A percentile compares a stretch with the other conserved stretches of the same genome.
Evolutionary conservation across 2,113 vertebrate genomes (phyloP).

Genomic region (Gallinago media): DNA sequence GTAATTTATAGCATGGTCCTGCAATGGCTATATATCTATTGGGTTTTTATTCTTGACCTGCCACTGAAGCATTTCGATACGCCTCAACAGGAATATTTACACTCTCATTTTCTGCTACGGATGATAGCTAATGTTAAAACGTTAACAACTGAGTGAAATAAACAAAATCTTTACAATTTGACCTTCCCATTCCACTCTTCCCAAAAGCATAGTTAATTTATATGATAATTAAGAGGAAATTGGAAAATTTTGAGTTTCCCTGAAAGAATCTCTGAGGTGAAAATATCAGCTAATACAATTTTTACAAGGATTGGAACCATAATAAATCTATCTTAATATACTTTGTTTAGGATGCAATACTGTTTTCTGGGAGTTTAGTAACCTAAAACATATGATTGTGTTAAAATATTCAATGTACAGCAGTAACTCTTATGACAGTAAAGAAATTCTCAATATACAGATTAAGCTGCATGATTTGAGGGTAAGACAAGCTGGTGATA

Average conservation of each 20-base stretch:
- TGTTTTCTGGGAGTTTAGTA: neutral
- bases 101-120: neutral
- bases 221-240: constrained; percentile 36
- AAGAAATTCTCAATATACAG: neutral
- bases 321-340: neutral
- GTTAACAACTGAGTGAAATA: neutral
- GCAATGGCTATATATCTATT: neutral
- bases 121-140: neutral
- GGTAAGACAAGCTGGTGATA: neutral
- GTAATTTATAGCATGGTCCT: neutral
- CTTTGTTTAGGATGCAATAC: neutral
- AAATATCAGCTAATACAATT: neutral
- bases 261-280: neutral
- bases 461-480: neutral
- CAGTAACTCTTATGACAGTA: neutral
- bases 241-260: neutral
- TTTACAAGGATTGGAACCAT: neutral
- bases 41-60: neutral
- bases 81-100: neutral
- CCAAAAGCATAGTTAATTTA: constrained; percentile 3
- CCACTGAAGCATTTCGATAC: neutral
- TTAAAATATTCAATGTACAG: neutral
- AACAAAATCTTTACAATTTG: constrained; percentile 8
- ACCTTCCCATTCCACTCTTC: neutral
- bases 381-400: neutral